phyloP scores from a whole-genome alignment of 2,113 vertebrate genomes.

The Clinocottus analis region DNA sequence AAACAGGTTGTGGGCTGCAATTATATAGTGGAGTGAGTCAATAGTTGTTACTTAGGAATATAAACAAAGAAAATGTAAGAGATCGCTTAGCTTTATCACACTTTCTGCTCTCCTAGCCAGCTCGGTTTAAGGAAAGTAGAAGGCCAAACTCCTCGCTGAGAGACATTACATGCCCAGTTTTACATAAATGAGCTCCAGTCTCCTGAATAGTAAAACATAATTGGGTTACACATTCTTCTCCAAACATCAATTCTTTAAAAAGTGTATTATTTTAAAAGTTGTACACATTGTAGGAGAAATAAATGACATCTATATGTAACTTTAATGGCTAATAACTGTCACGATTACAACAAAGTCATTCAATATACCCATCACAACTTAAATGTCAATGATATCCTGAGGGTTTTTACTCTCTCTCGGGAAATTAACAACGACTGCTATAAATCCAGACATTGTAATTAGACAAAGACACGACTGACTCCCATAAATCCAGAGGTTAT shows the following conservation, averaged over 20 bases:
- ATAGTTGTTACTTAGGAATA: conserved; percentile 16
- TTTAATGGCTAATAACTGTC: conserved; percentile 14
- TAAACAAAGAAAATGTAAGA: conserved; percentile 10
- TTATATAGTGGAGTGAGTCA: conserved; percentile 28
- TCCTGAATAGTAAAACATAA: neutral
- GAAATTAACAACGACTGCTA: conserved; percentile 64
- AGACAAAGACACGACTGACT: conserved; percentile 64
- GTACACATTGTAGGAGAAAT: conserved; percentile 3
- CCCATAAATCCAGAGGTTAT: conserved; percentile 60
- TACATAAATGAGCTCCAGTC: conserved; percentile 4
- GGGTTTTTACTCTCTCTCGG: conserved; percentile 47
- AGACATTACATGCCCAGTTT: neutral
- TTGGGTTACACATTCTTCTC: neutral
- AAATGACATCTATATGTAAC: conserved; percentile 8
- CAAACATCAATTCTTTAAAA: conserved; percentile 42
- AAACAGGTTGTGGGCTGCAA: conserved; percentile 20
- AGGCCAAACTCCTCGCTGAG: neutral
- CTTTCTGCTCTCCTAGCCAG: neutral
- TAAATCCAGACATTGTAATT: conserved; percentile 74
- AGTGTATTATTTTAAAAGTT: neutral
- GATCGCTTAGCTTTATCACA: conserved; percentile 17
- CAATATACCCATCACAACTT: conserved; percentile 43
- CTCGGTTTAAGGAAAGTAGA: conserved; percentile 7
- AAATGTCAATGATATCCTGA: conserved; percentile 67
- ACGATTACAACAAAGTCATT: conserved; percentile 52